Conservation (phyloP, 2,113 vertebrate genomes). For the Caracal caracal region DNA sequence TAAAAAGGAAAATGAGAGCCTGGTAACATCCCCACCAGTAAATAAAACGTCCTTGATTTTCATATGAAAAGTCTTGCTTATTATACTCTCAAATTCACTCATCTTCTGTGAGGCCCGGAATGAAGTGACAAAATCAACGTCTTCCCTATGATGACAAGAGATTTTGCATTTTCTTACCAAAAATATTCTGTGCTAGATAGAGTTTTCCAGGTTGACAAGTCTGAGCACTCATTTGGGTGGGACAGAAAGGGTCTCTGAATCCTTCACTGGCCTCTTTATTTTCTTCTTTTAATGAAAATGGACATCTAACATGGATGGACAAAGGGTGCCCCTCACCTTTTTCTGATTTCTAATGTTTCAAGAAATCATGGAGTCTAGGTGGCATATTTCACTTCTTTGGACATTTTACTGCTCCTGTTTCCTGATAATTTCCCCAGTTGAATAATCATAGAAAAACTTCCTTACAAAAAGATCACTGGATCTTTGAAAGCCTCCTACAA, state of each 20-base stretch:
- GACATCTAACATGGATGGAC: not conserved
- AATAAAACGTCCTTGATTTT: conserved; percentile 47
- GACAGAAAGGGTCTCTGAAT: not conserved
- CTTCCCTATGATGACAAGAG: not conserved
- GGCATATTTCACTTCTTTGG: not conserved
- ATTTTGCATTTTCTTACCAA: not conserved
- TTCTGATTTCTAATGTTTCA: not conserved
- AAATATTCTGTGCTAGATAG: not conserved
- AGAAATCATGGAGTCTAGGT: not conserved
- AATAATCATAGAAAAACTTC: not conserved
- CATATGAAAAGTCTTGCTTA: not conserved
- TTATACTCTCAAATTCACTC: not conserved
- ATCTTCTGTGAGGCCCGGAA: not conserved
- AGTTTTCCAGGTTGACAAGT: not conserved
- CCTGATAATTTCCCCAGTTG: not conserved
- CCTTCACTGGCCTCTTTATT: not conserved
- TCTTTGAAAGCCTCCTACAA: not conserved
- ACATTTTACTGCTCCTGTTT: conserved; percentile 26
- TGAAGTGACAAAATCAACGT: not conserved
- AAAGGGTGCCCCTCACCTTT: not conserved
- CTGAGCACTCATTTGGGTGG: not conserved
- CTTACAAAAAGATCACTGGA: not conserved
- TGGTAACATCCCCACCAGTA: not conserved
- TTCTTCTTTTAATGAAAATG: not conserved
- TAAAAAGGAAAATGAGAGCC: not conserved